Evolutionary conservation across 2,888 invertebrate genomes (phyloP).

Genomic region (Caenorhabditis japonica): DNA sequence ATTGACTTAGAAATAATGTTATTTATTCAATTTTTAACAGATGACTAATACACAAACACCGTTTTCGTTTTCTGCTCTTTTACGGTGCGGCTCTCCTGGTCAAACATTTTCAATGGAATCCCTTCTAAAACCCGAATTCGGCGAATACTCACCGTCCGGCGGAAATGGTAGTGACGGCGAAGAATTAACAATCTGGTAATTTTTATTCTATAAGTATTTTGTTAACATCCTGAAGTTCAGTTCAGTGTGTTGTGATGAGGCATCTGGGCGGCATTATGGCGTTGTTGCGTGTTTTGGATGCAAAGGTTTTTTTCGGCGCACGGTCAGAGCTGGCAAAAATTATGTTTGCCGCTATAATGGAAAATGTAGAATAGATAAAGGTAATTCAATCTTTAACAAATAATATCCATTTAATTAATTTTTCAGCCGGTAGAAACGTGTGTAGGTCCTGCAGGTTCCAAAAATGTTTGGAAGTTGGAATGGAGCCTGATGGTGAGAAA

Average conservation of each 20-base stretch:
- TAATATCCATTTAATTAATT: background rate
- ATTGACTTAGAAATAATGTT: constrained; percentile 18
- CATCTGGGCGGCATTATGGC: constrained; percentile 74
- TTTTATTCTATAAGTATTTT: background rate
- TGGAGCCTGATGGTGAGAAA: constrained; percentile 75
- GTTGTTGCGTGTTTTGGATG: constrained; percentile 76
- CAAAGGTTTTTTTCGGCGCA: constrained; percentile 75
- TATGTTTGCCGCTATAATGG: constrained; percentile 74
- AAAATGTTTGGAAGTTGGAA: constrained; percentile 76
- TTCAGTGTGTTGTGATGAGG: constrained; percentile 75
- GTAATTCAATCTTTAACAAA: constrained; percentile 31
- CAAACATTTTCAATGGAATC: constrained; percentile 49
- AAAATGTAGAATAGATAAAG: constrained; percentile 74
- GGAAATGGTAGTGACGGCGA: constrained; percentile 32
- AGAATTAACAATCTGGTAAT: constrained; percentile 60
- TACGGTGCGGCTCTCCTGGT: constrained; percentile 55
- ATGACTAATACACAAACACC: constrained; percentile 52
- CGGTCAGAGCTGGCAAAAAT: constrained; percentile 72
- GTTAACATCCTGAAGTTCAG: constrained; percentile 38
- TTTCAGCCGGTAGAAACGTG: constrained; percentile 73
- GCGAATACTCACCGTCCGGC: constrained; percentile 51
- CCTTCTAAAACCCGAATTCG: constrained; percentile 50
- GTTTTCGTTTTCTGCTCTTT: constrained; percentile 59
- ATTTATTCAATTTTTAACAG: too few species aligned
- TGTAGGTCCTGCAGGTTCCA: constrained; percentile 76